A percentile compares a stretch with the other conserved stretches of the same genome.
Conservation (phyloP, 2,797 vertebrate species). For the Rachycentron canadum region DNA sequence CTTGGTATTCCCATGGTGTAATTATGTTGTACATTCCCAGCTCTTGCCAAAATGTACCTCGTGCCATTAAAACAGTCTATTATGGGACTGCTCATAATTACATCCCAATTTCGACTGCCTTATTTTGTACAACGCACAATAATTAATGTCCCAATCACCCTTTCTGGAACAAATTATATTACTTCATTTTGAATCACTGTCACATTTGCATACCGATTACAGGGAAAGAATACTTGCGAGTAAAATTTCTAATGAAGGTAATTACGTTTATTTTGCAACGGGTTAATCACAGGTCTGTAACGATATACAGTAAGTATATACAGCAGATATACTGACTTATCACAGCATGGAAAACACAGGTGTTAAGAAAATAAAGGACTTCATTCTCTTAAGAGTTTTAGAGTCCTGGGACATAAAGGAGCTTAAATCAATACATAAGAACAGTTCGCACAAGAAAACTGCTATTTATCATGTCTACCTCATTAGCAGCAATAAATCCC, state of each 20-base stretch:
- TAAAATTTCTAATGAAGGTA: constrained; percentile 55
- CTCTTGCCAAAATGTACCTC: constrained; percentile 69
- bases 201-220: constrained; percentile 77
- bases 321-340: neutral
- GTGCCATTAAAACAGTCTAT: constrained; percentile 78
- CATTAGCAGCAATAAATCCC: neutral
- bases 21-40: constrained; percentile 73
- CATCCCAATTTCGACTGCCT: constrained; percentile 70
- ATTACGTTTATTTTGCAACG: constrained; percentile 45
- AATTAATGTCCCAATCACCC: constrained; percentile 83
- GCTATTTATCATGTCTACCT: neutral
- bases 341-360: neutral
- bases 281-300: constrained; percentile 24
- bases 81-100: constrained; percentile 77
- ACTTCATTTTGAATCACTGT: constrained; percentile 76
- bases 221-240: constrained; percentile 57
- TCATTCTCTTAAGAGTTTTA: neutral
- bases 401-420: neutral
- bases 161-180: constrained; percentile 76
- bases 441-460: neutral
- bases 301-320: neutral
- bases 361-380: neutral
- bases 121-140: constrained; percentile 75
- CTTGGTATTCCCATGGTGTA: constrained; percentile 58
- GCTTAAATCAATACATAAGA: neutral